These are phyloP conservation scores for Acanthiza pusilla DNA, from an alignment of 2,797 vertebrate species.

Conservation along the genomic window DNA sequence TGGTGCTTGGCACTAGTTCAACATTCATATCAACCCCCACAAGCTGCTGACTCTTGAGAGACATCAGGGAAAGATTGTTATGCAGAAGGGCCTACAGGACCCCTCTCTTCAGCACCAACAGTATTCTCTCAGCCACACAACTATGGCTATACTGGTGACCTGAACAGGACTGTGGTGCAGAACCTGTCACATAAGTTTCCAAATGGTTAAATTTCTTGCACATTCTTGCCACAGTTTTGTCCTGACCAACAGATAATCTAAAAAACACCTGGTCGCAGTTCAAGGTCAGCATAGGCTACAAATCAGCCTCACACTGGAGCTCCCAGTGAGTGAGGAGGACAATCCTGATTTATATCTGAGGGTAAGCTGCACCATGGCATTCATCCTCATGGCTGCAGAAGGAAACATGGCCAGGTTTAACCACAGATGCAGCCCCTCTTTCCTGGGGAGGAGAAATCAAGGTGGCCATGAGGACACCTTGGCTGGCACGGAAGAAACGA, in stretches of 20 bases:
- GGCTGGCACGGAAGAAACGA: background rate
- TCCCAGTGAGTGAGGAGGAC: background rate
- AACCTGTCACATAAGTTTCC: background rate
- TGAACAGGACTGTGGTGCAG: background rate
- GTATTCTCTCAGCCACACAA: background rate
- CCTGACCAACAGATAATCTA: background rate
- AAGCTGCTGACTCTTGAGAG: background rate
- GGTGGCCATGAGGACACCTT: background rate
- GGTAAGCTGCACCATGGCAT: background rate
- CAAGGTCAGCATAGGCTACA: background rate
- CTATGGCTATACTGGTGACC: background rate
- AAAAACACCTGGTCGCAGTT: background rate
- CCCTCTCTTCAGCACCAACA: background rate
- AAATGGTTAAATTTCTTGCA: background rate
- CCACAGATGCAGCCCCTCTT: background rate
- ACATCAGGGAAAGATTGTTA: background rate
- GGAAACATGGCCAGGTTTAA: background rate
- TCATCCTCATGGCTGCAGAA: background rate
- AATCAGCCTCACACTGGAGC: background rate
- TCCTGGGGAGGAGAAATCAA: background rate
- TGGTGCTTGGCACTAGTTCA: background rate
- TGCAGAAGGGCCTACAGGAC: background rate
- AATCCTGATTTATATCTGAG: background rate
- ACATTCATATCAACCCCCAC: background rate
- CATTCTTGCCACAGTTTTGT: background rate